Percentiles rank a stretch among this genome's conserved stretches.
Conservation (phyloP, 2,113 vertebrate species). For the Ellobius talpinus region DNA sequence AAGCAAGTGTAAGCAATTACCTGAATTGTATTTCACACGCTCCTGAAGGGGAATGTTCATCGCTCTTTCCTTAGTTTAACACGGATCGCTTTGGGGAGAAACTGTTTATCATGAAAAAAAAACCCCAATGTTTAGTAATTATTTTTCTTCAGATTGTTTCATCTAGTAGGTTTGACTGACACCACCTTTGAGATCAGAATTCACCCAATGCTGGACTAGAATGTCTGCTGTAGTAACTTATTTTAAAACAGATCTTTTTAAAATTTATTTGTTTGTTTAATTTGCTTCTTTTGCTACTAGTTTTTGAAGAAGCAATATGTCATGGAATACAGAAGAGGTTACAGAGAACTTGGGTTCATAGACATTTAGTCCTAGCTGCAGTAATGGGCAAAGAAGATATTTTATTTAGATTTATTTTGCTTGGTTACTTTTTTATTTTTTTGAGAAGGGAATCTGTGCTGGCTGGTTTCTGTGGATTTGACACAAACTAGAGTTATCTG, state of each 20-base stretch:
- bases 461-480: background rate
- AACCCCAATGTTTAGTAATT: background rate
- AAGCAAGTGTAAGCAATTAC: background rate
- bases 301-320: background rate
- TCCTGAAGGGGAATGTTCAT: background rate
- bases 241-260: background rate
- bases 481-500: background rate
- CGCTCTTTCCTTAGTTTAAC: background rate
- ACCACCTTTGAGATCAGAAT: conserved; percentile 4
- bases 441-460: background rate
- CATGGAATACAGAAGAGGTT: background rate
- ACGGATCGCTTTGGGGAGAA: background rate
- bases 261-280: background rate
- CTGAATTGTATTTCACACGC: background rate
- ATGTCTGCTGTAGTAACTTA: background rate
- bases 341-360: background rate
- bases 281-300: background rate
- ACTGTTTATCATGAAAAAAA: background rate
- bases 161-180: background rate
- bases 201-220: background rate
- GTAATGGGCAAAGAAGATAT: background rate
- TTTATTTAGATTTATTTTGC: conserved; percentile 54
- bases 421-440: background rate
- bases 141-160: conserved; percentile 1
- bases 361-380: background rate